Conservation (phyloP, 2,797 vertebrate species). For the Xiphorhynchus erythropygius region DNA sequence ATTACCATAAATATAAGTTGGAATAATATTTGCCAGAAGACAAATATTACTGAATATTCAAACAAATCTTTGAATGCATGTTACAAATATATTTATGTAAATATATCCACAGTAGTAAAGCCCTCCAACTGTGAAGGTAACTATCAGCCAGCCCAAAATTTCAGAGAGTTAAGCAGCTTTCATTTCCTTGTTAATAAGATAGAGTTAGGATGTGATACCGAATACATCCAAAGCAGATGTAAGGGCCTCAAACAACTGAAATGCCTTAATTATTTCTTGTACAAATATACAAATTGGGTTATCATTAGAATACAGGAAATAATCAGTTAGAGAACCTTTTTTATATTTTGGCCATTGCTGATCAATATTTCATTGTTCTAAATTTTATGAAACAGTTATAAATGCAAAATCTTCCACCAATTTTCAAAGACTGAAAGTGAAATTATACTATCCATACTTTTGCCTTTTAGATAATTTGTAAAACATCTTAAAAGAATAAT, state of each 20-base stretch:
- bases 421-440: not conserved
- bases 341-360: not conserved
- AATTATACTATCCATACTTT: not conserved
- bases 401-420: not conserved
- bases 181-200: not conserved
- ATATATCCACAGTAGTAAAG: conserved; percentile 13
- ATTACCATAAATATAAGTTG: conserved; percentile 56
- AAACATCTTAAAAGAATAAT: not conserved
- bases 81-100: conserved; percentile 47
- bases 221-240: not conserved
- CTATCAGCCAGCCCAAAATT: conserved; percentile 11
- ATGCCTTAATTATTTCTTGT: not conserved
- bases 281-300: not conserved
- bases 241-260: not conserved
- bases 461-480: not conserved
- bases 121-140: conserved; percentile 28
- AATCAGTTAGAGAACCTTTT: not conserved
- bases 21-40: conserved; percentile 34
- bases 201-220: not conserved
- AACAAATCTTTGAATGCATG: conserved; percentile 1
- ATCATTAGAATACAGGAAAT: not conserved
- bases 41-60: conserved; percentile 53
- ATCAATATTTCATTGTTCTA: not conserved
- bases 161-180: not conserved
- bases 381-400: not conserved